A percentile compares a stretch with the other conserved stretches of the same genome.
Evolutionary conservation across 2,797 vertebrate genomes (phyloP).

Genomic region (Labeo calbasu): DNA sequence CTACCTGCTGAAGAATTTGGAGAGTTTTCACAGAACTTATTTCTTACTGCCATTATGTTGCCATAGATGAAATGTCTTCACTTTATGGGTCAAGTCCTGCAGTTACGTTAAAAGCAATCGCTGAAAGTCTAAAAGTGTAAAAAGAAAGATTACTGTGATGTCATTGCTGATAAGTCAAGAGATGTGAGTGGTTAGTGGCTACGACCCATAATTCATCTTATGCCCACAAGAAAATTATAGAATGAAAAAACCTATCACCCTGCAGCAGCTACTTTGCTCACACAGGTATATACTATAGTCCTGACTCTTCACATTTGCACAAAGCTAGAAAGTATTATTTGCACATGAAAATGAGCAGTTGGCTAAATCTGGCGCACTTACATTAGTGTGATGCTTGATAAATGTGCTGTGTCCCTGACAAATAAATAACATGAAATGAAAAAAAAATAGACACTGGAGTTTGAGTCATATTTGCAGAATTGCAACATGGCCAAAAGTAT

Average conservation of each 20-base stretch:
- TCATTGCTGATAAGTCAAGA: conserved; percentile 36
- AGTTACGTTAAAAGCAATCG: conserved; percentile 39
- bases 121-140: conserved; percentile 30
- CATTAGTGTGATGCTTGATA: not conserved
- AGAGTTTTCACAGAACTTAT: conserved; percentile 17
- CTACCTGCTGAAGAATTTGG: conserved; percentile 16
- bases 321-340: not conserved
- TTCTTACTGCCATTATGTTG: conserved; percentile 9
- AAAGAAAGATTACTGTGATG: conserved; percentile 45
- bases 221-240: not conserved
- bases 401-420: not conserved
- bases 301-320: not conserved
- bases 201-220: conserved; percentile 28
- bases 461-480: not conserved
- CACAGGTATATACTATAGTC: not conserved
- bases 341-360: not conserved
- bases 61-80: conserved; percentile 52
- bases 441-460: not conserved
- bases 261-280: conserved; percentile 2
- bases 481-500: not conserved
- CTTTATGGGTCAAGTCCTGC: conserved; percentile 60
- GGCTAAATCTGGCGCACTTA: not conserved
- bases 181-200: conserved; percentile 4
- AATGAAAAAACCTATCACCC: conserved; percentile 18
- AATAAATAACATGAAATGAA: not conserved